Conservation (phyloP, 2,888 invertebrate genomes). For the Orthosia gothica region DNA sequence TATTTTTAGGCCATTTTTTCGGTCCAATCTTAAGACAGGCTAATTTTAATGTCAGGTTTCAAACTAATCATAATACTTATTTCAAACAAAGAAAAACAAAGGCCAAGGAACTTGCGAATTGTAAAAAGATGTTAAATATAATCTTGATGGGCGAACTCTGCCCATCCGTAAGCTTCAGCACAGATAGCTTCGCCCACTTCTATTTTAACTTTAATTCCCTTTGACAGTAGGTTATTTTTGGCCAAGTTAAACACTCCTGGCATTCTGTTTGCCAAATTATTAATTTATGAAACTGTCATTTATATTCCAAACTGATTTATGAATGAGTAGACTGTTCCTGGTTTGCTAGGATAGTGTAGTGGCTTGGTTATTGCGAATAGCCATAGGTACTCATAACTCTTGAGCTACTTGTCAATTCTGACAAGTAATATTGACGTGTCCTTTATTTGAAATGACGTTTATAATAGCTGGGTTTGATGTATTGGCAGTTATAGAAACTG, state of each 20-base stretch:
- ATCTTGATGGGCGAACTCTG: conserved; percentile 34
- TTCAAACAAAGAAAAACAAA: background rate
- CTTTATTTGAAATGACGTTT: conserved; percentile 40
- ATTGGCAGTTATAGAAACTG: conserved; percentile 12
- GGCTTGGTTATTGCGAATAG: conserved; percentile 3
- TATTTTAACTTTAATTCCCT: conserved; percentile 60
- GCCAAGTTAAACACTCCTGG: conserved; percentile 43
- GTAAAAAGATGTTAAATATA: conserved; percentile 41
- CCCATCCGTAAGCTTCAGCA: conserved; percentile 45
- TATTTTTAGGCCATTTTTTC: conserved; percentile 21
- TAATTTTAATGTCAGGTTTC: conserved; percentile 21
- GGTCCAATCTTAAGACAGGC: background rate
- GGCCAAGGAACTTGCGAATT: conserved; percentile 19
- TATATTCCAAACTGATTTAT: conserved; percentile 57
- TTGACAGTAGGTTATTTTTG: conserved; percentile 63
- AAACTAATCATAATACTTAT: background rate
- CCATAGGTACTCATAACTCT: conserved; percentile 25
- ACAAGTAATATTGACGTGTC: conserved; percentile 41
- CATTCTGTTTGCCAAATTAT: conserved; percentile 55
- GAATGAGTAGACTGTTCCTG: conserved; percentile 16
- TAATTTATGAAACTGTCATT: conserved; percentile 52
- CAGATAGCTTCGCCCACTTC: conserved; percentile 57
- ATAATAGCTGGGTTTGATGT: conserved; percentile 24
- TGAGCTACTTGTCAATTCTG: conserved; percentile 29
- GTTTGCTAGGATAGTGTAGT: conserved; percentile 9